Conservation (phyloP, 2,797 vertebrate genomes). For the Acrocephalus scirpaceus region DNA sequence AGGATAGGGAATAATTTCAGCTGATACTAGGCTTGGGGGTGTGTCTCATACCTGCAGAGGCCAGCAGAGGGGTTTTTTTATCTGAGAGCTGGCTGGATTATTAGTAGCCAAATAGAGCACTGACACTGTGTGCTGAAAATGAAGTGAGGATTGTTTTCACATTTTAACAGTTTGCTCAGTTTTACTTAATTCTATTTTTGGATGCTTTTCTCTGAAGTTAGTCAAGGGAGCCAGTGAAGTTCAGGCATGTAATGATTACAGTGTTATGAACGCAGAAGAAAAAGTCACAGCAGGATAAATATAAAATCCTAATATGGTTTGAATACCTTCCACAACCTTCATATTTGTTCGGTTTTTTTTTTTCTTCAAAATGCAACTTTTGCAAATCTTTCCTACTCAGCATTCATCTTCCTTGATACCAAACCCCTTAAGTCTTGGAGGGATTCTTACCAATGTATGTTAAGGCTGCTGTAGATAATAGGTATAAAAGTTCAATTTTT, state of each 20-base stretch:
- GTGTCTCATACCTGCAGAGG: neutral
- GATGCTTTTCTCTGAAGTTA: neutral
- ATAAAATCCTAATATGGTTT: constrained; percentile 4
- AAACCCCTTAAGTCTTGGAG: neutral
- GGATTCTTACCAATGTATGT: accelerated
- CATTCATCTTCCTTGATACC: neutral
- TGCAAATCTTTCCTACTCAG: neutral
- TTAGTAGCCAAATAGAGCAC: neutral
- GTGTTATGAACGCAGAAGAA: neutral
- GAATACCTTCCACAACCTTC: neutral
- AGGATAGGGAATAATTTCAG: neutral
- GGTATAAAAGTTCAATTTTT: neutral
- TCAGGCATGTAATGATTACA: neutral
- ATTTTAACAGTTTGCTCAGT: neutral
- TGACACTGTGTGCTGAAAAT: neutral
- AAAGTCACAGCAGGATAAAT: neutral
- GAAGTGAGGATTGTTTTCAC: neutral
- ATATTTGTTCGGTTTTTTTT: neutral
- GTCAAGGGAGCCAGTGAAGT: neutral
- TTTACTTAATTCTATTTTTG: neutral
- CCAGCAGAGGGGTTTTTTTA: neutral
- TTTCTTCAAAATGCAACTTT: neutral
- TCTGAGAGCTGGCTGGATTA: neutral
- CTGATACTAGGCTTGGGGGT: neutral
- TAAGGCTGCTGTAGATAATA: neutral